Evolutionary conservation across 2,888 invertebrate genomes (phyloP), one percentile per base, ranked within the genome.

Genomic region (Petrophora chlorosata): DNA sequence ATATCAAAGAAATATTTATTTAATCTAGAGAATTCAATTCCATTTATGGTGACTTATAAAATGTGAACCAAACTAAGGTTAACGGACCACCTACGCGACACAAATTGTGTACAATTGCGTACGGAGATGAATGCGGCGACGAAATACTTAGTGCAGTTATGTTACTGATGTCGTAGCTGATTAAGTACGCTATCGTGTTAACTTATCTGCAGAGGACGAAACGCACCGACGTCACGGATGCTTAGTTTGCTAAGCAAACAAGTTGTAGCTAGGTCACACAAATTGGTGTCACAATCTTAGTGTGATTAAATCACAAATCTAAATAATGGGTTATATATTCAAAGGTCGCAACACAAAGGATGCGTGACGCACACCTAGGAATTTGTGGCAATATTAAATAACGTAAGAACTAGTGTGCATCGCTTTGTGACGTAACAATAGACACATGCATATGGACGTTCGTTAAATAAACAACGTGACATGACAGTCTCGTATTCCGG

Each of bases 181-280:
- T 32, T 22, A 33, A 33, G 26, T 33, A 15, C 23, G 38, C 23
- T 42, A 33, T 22, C 42, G 42, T 39, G 33, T 32, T 16, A 22
- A 33, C 13, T 43, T 43, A 43, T 43, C 43, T 9, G 3, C 15
- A 10, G 38, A 32, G 50, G 44, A 34, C 52, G 52, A 33, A 54
- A 46, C 41, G 41, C 36, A 41, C 22, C 38, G 42, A 46, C 40
- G 49, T 44, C 39, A 38, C 19, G 29, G 35, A 28, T 25, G n/a
- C n/a, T 17, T 28, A 10, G 45, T 25, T 17, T 40, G 48, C 34
- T 39, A 35, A 17, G 9, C 41, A 55, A 49, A 44, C 41, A 50
- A 22, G n/a, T n/a, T n/a, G n/a, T n/a, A n/a, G n/a, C 14, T 39
- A 17, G 16, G 19, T 17, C 33, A 41, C 36, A 39, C 40, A 38